Base-by-base conservation (phyloP, 2,797 vertebrate genomes). In the Sphenopsis melanotis region DNA sequence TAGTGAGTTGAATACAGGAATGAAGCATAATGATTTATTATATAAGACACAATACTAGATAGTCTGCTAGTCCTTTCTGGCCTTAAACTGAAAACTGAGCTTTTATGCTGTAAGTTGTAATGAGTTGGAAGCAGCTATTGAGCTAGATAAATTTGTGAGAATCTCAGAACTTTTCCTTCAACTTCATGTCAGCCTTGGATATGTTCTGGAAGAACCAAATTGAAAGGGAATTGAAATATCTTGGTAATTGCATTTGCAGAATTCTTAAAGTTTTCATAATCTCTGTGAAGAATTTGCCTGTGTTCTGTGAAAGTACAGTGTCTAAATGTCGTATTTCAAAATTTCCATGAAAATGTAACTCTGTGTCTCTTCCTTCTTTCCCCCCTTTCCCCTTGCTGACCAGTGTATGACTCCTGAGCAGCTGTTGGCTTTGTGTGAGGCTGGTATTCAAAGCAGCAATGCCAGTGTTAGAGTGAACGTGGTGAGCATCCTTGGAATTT, bases 401-500 rank as follows among this genome's bases (percentile, higher is more conserved):
- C 97, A 99, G 99, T 99, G 98, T 61, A 98, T 99, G 98, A 98
- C 97, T 91, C 98, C 98, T 13, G 98, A 99, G 92, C 99, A 99
- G 97, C 97, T 99, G n/a, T 97, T 99, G 98, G 97, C 97, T 44
- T 97, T 99, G 39, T 98, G 99, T 90, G 98, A 99, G 92, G 98
- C 98, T 21, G 98, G 98, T 46, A 96, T 98, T 74, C 97, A 96
- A 65, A 99, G 98, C 71, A 98, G 98, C 42, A 98, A 98, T 29
- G 82, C 98, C 68, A 98, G 98, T 9, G 98, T 99, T 50, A 98
- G 99, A 95, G 98, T 99, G 94, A 99, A 99, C 0, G 97, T 98
- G 3, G 98, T 99, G 68, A 98, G 99, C 96, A 99, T 99, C 93
- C 97, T 99, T 80, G 99, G 99, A 71, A 99, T 99, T 97, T 99